Conservation (phyloP, 2,113 vertebrate species). For the Grammomys dolichurus region DNA sequence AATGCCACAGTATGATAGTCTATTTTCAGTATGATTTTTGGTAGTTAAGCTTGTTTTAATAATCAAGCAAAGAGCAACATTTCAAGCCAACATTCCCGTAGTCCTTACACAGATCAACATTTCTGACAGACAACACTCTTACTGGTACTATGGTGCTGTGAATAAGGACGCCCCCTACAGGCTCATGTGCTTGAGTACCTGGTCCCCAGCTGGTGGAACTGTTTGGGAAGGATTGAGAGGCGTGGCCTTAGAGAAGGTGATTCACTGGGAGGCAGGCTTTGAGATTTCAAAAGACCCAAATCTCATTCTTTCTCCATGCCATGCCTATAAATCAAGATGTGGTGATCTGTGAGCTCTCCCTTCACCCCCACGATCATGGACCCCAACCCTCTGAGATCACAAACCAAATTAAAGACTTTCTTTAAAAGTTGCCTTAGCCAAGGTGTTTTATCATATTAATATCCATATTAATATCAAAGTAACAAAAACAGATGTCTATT, state of each 20-base stretch:
- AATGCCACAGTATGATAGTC: not conserved
- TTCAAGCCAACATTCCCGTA: not conserved
- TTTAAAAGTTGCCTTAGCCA: not conserved
- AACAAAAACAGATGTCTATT: not conserved
- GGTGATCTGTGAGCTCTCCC: not conserved
- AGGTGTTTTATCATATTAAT: not conserved
- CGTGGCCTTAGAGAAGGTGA: not conserved
- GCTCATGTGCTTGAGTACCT: no score
- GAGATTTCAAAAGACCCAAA: not conserved
- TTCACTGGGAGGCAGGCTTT: not conserved
- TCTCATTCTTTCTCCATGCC: not conserved
- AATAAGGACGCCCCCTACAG: not conserved
- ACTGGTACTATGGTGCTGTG: not conserved
- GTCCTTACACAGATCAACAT: not conserved
- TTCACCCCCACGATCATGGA: not conserved
- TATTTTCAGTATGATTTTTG: not conserved
- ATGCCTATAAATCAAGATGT: not conserved
- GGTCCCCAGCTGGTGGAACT: not conserved
- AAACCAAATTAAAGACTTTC: not conserved
- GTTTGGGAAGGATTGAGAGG: not conserved
- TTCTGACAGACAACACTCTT: not conserved
- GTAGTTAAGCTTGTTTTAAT: constrained; percentile 3
- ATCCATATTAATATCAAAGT: not conserved
- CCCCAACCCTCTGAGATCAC: not conserved
- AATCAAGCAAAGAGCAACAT: not conserved